Evolutionary conservation across 2,888 invertebrate species (phyloP).

Genomic region (Magallana nippona): DNA sequence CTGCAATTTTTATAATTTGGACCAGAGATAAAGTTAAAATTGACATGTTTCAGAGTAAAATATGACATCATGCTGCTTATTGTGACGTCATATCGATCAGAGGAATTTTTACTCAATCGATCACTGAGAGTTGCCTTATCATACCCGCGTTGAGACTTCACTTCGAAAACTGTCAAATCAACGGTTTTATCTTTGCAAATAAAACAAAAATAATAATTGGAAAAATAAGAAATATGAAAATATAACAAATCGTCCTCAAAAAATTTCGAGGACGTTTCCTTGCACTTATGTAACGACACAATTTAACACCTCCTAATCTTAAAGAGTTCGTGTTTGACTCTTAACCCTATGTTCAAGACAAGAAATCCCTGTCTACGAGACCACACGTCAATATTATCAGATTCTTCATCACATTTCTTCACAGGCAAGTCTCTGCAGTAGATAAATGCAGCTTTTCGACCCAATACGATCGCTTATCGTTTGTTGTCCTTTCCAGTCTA

Average conservation of each 20-base stretch:
- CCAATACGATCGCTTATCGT: not conserved
- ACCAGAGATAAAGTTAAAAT: too few species aligned
- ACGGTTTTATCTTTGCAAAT: conserved; percentile 49
- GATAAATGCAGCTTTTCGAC: conserved; percentile 5
- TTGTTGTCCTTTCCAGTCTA: not conserved
- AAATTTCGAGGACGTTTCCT: too few species aligned
- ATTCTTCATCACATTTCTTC: not conserved
- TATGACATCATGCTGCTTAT: too few species aligned
- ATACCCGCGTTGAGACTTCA: too few species aligned
- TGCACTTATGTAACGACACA: too few species aligned
- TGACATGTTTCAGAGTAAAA: too few species aligned
- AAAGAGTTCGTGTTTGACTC: not conserved
- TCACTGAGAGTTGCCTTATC: too few species aligned
- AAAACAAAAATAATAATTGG: not conserved
- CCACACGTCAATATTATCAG: not conserved
- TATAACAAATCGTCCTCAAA: not conserved
- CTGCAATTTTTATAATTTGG: too few species aligned
- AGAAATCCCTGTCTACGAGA: not conserved
- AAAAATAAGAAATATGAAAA: not conserved
- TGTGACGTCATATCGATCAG: too few species aligned
- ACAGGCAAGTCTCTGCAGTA: not conserved
- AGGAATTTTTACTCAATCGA: too few species aligned
- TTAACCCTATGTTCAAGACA: not conserved
- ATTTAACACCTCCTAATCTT: too few species aligned
- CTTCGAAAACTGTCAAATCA: conserved; percentile 50